Base-by-base conservation (phyloP, 2,888 invertebrate genomes). In the Tuberolachnus salignus region DNA sequence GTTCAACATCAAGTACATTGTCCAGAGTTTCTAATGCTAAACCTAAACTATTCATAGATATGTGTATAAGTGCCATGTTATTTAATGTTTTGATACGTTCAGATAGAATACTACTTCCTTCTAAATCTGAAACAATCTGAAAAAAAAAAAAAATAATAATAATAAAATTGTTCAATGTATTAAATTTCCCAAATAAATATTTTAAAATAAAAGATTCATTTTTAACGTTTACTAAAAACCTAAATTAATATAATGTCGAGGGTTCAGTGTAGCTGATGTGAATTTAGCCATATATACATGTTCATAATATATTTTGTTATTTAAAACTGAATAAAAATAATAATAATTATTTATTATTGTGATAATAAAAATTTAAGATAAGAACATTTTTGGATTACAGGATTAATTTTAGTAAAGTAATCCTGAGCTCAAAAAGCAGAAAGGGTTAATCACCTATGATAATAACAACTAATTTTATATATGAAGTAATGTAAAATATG, bases 11-110 rank as follows among this genome's bases (percentile, higher is more conserved):
- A 16, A 97, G 87, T 2, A 97, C 97, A 84, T 90, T 89, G 71
- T 93, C 92, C 44, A 96, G 91, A 11, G 94, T 94, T 85, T 90
- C 89, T 34, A 95, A 87, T 9, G 96, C 96, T 13, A 93, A 92
- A 83, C 94, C 94, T 84, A 90, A 94, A 11, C 94, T 92, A 78
- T 92, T 91, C 55, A 93, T 91, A 88, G 94, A 95, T 82, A 97
- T 89, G 86, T 97, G 96, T 16, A 95, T 94, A 82, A 94, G 94
- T 16, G 96, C 95, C 88, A 97, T 90, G 85, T 97, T 97, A 85
- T 97, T 97, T 84, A 93, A 92, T 1, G 95, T 93, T 83, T 93
- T 91, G 72, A 95, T 87, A 82, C 94, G 87, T 84, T 94, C 93
- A 74, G 94, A 94, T 46, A 95, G 84, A 71, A 96, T 84, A 53